phyloP scores from a whole-genome alignment of 2,797 vertebrate genomes.

The Sciurus carolinensis region DNA sequence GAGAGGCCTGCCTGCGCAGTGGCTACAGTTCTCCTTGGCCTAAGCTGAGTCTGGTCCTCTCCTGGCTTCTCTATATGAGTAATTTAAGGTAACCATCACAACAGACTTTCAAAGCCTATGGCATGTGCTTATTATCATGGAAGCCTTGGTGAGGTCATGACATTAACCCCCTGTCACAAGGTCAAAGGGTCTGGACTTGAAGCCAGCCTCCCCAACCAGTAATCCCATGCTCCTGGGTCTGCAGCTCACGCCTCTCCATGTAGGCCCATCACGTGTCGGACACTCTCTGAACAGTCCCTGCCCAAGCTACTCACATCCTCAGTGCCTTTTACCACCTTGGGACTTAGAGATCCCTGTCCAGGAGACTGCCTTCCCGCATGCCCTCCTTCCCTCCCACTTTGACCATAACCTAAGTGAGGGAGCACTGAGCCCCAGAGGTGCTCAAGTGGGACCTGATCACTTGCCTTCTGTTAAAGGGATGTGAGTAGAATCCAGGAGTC shows the following conservation, averaged over 20 bases:
- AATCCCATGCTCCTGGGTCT: neutral
- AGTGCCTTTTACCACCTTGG: neutral
- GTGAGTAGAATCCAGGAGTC: neutral
- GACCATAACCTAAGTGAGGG: neutral
- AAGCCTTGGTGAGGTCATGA: neutral
- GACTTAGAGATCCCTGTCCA: too few relatives aligned
- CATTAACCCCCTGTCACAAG: neutral
- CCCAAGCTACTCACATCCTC: neutral
- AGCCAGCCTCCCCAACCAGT: neutral
- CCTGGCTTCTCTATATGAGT: neutral
- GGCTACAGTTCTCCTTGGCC: neutral
- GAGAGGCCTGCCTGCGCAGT: neutral
- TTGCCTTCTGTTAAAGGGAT: neutral
- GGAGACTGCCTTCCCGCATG: rapidly evolving
- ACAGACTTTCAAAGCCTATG: neutral
- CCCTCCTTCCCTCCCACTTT: too few relatives aligned
- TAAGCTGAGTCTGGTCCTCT: neutral
- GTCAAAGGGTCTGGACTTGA: neutral
- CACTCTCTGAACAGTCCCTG: too few relatives aligned
- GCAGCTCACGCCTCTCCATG: neutral
- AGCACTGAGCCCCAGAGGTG: too few relatives aligned
- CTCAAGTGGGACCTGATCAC: rapidly evolving
- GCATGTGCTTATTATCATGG: neutral
- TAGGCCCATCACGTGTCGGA: neutral
- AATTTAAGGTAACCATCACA: neutral